phyloP scores from a whole-genome alignment of 2,113 vertebrate genomes.

The Alexandromys fortis region DNA sequence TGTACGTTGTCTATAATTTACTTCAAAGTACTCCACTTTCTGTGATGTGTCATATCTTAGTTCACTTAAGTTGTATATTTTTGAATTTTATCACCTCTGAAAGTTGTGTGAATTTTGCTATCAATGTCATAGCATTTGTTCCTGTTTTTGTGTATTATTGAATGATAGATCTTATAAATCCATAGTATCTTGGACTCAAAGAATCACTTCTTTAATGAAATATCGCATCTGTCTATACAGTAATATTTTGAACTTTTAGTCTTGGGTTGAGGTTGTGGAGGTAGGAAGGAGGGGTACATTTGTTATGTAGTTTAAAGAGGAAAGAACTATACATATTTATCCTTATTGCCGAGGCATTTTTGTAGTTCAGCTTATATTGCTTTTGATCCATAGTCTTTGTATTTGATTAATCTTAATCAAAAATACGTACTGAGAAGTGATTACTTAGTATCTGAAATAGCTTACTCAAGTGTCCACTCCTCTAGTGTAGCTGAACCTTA shows the following conservation, averaged over 20 bases:
- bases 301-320: constrained; percentile 16
- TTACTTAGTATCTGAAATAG: constrained; percentile 26
- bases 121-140: constrained; percentile 29
- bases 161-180: neutral
- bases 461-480: neutral
- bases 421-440: neutral
- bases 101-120: constrained; percentile 21
- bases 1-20: neutral
- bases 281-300: constrained; percentile 6
- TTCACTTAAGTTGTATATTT: constrained; percentile 34
- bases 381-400: neutral
- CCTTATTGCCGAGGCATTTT: neutral
- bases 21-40: constrained; percentile 32
- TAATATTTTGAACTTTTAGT: neutral
- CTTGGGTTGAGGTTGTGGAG: neutral
- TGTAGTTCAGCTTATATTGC: neutral
- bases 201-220: constrained; percentile 51
- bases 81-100: neutral
- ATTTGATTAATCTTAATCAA: constrained; percentile 40
- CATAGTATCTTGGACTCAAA: neutral
- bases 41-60: neutral
- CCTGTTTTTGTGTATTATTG: neutral
- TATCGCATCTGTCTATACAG: neutral
- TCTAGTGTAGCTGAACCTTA: neutral
- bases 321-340: constrained; percentile 21